Base-by-base conservation (phyloP, 2,888 invertebrate genomes). In the Neoascia interrupta region DNA sequence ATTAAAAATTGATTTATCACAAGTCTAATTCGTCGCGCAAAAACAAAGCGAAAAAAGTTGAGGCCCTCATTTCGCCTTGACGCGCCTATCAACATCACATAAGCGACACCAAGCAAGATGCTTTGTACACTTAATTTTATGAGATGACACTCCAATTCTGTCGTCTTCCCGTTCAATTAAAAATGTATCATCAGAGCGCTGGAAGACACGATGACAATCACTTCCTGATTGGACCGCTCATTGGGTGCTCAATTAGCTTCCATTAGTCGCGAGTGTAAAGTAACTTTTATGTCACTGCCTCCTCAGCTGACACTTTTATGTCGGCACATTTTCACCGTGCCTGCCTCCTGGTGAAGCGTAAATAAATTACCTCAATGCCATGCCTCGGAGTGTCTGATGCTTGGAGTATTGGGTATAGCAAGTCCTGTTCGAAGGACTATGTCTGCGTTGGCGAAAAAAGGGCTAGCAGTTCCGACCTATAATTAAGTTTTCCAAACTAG, bases 1-100 rank as follows among this genome's bases (percentile, higher is more conserved):
- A 60, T 60, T 60, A 23, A 36, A 34, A 23, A 60, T 60, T 47
- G 47, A 60, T 47, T 60, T 47, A 23, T 23, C 36, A 11, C 36
- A 8, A 18, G 13, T 26, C 15, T 11, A 16, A 23, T 54, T 43
- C 31, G 13, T 18, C 21, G 19, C n/a, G 10, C 6, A 37, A 51
- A 34, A 34, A 34, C 34, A 8, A 31, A 49, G 16, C 31, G 19
- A 19, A 21, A 36, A 34, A 19, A 47, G 11, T 4, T 19, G 21
- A 3, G n/a, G n/a, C n/a, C n/a, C n/a, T n/a, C 34, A n/a, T 5
- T 1, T 1, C 28, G 5, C 4, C 15, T n/a, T 8, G 6, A n/a
- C 5, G 6, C n/a, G 15, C 11, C 15, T 26, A 8, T 47, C 15
- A 6, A 39, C 11, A n/a, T n/a, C n/a, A n/a, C 37, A 26, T 23